Evolutionary conservation across 2,888 invertebrate genomes (phyloP), one percentile per base, ranked within the genome.

Genomic region (Drosophila ezoana): DNA sequence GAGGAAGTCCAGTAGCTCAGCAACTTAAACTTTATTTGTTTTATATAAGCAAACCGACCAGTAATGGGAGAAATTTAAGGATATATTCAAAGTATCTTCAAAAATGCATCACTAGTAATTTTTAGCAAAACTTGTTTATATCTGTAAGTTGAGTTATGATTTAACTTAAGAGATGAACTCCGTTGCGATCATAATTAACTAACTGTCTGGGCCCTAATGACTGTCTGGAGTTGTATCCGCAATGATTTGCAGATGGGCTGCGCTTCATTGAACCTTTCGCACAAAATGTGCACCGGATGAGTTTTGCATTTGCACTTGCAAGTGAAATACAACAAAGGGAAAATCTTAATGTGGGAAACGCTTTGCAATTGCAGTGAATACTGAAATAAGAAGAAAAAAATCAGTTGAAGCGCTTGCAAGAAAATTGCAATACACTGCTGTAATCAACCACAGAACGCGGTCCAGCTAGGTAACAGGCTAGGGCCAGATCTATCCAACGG

Each of bases 301-400:
- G 74, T 81, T 81, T 81, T 59, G 61, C 71, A 71, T 76, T 73
- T 70, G 53, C 28, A 11, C 38, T 28, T 44, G 48, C 58, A 23
- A 60, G 28, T 45, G 37, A 44, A 45, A 4, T 32, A n/a, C 47
- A 65, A 53, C 60, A 56, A 61, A 63, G 45, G 54, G 40, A 58
- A 67, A 69, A 59, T 60, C 66, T 69, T 86, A 82, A 81, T 81
- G 81, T 86, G 87, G 83, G 87, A 81, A 79, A 74, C 66, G 61
- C 58, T 65, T 59, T 65, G 47, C 58, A 61, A 57, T 43, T 51
- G 58, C 47, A 37, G 18, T 41, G 49, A 32, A 20, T 9, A 37
- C 11, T n/a, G 32, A n/a, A 52, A 14, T 38, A 8, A 48, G 6
- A 23, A 49, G 32, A 58, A 44, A 45, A 41, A 67, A 28, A 28